Evolutionary conservation across 2,797 vertebrate genomes (phyloP), one percentile per base, ranked within the genome.

Genomic region (Acanthis flammea): DNA sequence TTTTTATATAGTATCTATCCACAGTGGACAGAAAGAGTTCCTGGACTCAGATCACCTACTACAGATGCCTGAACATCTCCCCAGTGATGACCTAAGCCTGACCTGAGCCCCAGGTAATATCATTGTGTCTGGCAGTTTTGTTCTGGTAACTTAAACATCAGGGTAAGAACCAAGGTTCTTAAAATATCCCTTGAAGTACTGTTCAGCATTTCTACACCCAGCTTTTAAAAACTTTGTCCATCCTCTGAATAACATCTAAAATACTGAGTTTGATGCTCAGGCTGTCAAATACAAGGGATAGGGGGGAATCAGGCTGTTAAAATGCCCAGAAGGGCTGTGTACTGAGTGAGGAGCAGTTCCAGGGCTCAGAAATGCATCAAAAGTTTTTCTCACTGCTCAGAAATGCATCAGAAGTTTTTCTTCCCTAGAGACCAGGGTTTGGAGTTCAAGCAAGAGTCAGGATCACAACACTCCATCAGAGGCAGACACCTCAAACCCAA

Each of bases 281-380:
- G 55, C 31, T 66, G 33, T 41, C 60, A 70, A 70, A 0, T 6
- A 21, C 12, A 82, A 37, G 9, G 27, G 31, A 25, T 12, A 16
- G 19, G 14, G 11, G 8, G 6, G 0, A 47, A 79, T 11, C 4
- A 14, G 15, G 28, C 12, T 4, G 1, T 37, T 27, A 44, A 4
- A 30, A 42, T 3, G 8, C 37, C 33, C 47, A 35, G 12, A 65
- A 72, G 50, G 78, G 45, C 55, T 48, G 16, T 0, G 2, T 35
- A 30, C 37, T 48, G 27, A 6, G 18, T 63, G 25, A 84, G n/a
- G 10, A 87, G 61, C 31, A 73, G 28, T 42, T 92, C 71, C 53
- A 80, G 57, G 72, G 42, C 44, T 73, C 51, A 41, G 60, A 76
- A 90, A 53, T 1, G 3, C 15, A 62, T 39, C 37, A 48, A 1